A percentile compares a stretch with the other conserved stretches of the same genome.
Conservation (phyloP, 2,888 invertebrate species). For the Eugnorisma glareosa region DNA sequence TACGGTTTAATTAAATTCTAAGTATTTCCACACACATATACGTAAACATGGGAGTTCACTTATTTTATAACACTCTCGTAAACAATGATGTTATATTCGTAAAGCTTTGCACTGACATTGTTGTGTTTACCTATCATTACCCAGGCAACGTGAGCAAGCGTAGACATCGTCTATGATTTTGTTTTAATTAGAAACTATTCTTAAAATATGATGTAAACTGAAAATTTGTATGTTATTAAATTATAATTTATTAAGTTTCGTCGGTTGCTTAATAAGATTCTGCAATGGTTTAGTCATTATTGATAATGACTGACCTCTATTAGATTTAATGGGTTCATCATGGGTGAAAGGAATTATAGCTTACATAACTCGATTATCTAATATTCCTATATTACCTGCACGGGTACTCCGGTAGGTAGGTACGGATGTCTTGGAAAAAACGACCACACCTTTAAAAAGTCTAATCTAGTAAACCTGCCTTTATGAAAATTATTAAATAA, state of each 20-base stretch:
- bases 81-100: too few species aligned
- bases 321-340: not conserved
- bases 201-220: not conserved
- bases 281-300: not conserved
- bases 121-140: slow-evolving; percentile 63
- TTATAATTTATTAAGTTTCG: not conserved
- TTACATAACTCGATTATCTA: not conserved
- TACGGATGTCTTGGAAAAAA: not conserved
- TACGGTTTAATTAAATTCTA: not conserved
- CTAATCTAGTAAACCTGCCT: not conserved
- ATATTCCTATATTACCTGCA: not conserved
- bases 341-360: not conserved
- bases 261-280: not conserved
- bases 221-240: not conserved
- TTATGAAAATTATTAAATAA: not conserved
- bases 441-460: not conserved
- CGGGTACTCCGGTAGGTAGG: not conserved
- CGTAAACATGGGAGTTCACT: not conserved
- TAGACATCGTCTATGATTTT: slow-evolving; percentile 8
- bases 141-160: slow-evolving; percentile 58
- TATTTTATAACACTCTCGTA: not conserved
- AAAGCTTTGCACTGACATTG: slow-evolving; percentile 41
- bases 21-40: not conserved
- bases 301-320: not conserved
- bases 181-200: not conserved